Base-by-base conservation (phyloP, 2,797 vertebrate species). In the Petrocephalus schoutedeni region DNA sequence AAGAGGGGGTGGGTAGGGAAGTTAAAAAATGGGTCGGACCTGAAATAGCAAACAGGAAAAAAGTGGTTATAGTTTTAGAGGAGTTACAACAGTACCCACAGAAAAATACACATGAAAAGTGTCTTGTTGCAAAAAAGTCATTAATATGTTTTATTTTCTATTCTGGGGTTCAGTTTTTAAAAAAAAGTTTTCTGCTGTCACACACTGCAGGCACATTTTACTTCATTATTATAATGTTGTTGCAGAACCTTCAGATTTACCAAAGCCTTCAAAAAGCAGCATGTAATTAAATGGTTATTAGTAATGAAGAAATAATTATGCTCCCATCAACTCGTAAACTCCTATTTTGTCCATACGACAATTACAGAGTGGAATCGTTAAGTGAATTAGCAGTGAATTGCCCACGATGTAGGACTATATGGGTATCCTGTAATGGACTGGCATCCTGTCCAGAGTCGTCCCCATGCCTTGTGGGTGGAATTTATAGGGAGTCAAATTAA, bases 41-140 rank as follows among this genome's bases (percentile, higher is more conserved):
- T 89, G 32, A 87, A 61, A 84, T 74, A 87, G 56, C 45, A 83
- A 83, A 88, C 83, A 71, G 14, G 9, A 41, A 36, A 71, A 36
- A 56, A 61, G 51, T 85, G 51, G 82, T 83, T 86, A 56, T 88
- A 74, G 83, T 57, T 88, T 85, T 64, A 58, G 28, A 74, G 83
- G 59, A 54, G 41, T n/a, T 58, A 57, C 32, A 49, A 61, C 41
- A 56, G 57, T 16, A 61, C 36, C 16, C 71, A 80, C 53, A 87
- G 14, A 87, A 49, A 87, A 87, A 8, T 82, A 19, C 51, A 36
- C 36, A n/a, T 45, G 57, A 45, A 86, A 6, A 56, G 23, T 59
- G 56, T 49, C 87, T 87, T 12, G 56, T 21, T 59, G 54, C 71
- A 82, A 56, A 49, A 82, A 87, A 74, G 16, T 36, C 36, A 41